Evolutionary conservation across 2,113 vertebrate genomes (phyloP).

Genomic region (Drymodes brunneopygia): DNA sequence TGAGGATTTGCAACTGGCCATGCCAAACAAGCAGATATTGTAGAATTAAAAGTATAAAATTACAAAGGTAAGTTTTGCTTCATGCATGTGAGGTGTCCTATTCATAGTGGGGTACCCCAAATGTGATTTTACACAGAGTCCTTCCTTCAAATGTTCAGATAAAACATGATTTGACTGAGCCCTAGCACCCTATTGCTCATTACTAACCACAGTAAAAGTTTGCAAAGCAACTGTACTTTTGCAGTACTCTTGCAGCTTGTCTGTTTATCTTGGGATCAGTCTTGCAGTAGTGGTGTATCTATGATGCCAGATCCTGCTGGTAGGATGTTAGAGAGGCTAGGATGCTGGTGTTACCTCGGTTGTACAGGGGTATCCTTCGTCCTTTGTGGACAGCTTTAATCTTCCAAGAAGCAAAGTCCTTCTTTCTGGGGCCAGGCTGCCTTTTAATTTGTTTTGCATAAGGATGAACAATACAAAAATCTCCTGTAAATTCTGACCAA

Average conservation of each 20-base stretch:
- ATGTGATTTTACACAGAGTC: background rate
- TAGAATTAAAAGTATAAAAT: background rate
- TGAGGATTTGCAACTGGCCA: background rate
- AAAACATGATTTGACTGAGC: background rate
- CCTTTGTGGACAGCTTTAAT: background rate
- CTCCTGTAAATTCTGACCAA: background rate
- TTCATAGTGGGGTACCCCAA: background rate
- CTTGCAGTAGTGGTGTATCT: background rate
- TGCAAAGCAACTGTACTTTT: background rate
- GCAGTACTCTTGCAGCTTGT: background rate
- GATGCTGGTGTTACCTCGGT: background rate
- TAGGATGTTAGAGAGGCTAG: background rate
- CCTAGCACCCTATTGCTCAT: background rate
- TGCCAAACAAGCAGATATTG: background rate
- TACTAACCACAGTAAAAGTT: background rate
- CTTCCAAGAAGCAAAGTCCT: background rate
- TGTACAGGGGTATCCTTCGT: background rate
- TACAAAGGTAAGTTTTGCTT: background rate
- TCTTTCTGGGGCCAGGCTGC: background rate
- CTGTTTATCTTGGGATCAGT: background rate
- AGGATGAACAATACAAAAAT: background rate
- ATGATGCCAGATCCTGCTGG: rapidly evolving
- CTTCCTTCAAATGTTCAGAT: background rate
- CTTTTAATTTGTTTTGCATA: background rate
- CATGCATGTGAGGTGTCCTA: background rate